Conservation (phyloP, 2,888 invertebrate species). For the Acanthoscelides obtectus region DNA sequence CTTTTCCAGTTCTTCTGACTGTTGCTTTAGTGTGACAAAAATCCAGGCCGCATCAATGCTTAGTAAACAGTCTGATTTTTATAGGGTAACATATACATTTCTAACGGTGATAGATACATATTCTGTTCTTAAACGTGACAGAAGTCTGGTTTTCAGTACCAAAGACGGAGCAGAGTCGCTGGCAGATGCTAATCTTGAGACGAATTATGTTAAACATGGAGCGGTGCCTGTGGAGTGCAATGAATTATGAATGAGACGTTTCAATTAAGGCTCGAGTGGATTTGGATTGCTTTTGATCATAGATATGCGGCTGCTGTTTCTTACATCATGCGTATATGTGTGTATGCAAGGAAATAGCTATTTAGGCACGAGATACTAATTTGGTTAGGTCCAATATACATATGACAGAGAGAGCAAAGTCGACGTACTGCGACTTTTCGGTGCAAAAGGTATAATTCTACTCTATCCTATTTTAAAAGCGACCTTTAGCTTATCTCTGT, state of each 20-base stretch:
- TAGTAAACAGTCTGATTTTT: no score
- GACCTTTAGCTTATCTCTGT: no score
- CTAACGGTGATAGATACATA: neutral
- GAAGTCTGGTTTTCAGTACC: neutral
- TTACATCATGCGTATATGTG: neutral
- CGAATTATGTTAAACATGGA: neutral
- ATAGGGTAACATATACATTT: no score
- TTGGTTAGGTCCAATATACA: no score
- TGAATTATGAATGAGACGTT: neutral
- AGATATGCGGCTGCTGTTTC: neutral
- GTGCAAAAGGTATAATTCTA: no score
- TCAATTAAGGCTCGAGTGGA: neutral
- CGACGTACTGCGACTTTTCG: no score
- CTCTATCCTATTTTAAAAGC: no score
- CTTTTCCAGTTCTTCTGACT: no score
- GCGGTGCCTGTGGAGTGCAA: neutral
- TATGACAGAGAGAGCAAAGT: no score
- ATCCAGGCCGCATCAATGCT: no score
- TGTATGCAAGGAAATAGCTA: neutral
- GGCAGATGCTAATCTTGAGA: neutral
- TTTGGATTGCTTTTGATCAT: neutral
- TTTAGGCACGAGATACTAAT: neutral
- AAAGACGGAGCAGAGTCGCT: neutral
- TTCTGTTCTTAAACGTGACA: neutral
- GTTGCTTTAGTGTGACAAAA: no score